Evolutionary conservation across 2,797 vertebrate species (phyloP).

Genomic region (Heteromormyrus szaboi): DNA sequence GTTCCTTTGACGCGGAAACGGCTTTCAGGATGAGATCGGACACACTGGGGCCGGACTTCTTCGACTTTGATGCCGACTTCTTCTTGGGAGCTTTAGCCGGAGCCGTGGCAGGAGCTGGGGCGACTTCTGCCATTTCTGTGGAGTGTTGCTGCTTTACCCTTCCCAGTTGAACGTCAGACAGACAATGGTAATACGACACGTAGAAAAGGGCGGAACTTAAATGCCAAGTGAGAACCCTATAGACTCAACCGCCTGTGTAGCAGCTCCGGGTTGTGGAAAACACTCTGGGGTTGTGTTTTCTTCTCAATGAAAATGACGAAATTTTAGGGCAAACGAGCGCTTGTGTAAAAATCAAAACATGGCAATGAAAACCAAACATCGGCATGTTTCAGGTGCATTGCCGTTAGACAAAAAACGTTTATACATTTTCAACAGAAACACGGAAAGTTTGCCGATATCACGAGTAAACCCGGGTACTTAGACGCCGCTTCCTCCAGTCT

Average conservation of each 20-base stretch:
- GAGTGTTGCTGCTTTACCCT: not conserved
- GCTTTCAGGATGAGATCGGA: slow-evolving; percentile 39
- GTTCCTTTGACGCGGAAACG: slow-evolving; percentile 39
- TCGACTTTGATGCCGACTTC: slow-evolving; percentile 29
- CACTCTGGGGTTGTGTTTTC: slow-evolving; percentile 43
- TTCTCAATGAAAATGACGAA: slow-evolving; percentile 32
- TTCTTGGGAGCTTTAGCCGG: slow-evolving; percentile 31
- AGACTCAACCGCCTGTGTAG: slow-evolving; percentile 40
- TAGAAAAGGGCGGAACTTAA: slow-evolving; percentile 41
- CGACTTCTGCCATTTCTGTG: slow-evolving; percentile 36
- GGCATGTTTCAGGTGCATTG: not conserved
- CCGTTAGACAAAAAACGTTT: not conserved
- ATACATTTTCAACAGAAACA: slow-evolving; percentile 24
- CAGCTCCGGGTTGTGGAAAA: slow-evolving; percentile 31
- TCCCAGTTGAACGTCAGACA: slow-evolving; percentile 9
- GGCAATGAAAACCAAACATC: slow-evolving; percentile 17
- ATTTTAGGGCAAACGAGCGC: slow-evolving; percentile 16
- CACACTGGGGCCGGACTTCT: slow-evolving; percentile 37
- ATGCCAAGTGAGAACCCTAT: slow-evolving; percentile 44
- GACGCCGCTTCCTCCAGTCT: slow-evolving; percentile 36
- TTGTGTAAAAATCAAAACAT: not conserved
- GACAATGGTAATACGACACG: slow-evolving; percentile 30
- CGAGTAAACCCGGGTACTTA: slow-evolving; percentile 11
- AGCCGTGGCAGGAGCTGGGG: slow-evolving; percentile 33
- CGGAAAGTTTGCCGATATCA: slow-evolving; percentile 35